Conservation (phyloP, 2,888 invertebrate species). For the Mamestra brassicae region DNA sequence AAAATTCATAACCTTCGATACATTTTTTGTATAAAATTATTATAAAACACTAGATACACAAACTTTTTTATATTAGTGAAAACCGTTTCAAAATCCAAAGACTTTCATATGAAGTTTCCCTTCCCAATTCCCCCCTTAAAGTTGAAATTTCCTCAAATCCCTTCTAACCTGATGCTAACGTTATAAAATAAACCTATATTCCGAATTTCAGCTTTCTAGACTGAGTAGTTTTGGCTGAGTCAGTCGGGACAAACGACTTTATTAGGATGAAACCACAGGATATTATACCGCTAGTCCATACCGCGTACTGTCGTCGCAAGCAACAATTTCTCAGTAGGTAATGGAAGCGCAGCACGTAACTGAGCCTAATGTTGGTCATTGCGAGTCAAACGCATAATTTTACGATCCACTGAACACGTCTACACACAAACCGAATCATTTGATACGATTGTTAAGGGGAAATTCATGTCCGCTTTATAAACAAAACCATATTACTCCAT, state of each 20-base stretch:
- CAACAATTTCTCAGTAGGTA: conserved; percentile 73
- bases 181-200: too few species aligned
- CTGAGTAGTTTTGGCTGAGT: too few species aligned
- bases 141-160: too few species aligned
- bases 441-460: conserved; percentile 58
- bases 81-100: too few species aligned
- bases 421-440: conserved; percentile 64
- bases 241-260: too few species aligned
- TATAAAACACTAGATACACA: conserved; percentile 23
- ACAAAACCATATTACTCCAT: conserved; percentile 2
- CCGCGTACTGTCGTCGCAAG: conserved; percentile 42
- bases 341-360: conserved; percentile 71
- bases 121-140: too few species aligned
- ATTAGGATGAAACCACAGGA: conserved; percentile 65
- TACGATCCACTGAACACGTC: conserved; percentile 76
- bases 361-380: conserved; percentile 66
- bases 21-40: neutral
- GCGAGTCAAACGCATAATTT: conserved; percentile 78
- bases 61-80: too few species aligned
- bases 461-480: conserved; percentile 23
- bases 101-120: too few species aligned
- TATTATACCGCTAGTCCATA: conserved; percentile 66
- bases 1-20: neutral
- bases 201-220: too few species aligned
- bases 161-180: too few species aligned